A percentile compares a stretch with the other conserved stretches of the same genome.
phyloP scores from a whole-genome alignment of 2,888 invertebrate species.

The Copidosoma aretas region DNA sequence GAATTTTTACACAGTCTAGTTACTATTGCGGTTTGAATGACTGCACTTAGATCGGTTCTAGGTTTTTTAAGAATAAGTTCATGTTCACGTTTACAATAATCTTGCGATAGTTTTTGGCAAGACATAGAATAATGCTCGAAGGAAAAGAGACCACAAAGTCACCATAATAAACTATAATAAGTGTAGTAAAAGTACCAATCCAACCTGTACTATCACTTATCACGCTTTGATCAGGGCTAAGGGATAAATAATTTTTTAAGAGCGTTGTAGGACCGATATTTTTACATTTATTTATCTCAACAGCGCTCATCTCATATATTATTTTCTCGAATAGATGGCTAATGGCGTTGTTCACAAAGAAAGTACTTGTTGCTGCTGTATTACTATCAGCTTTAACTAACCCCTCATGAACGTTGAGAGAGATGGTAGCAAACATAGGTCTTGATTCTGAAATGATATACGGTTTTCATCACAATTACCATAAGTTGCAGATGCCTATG shows the following conservation, averaged over 20 bases:
- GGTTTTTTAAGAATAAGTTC: slow-evolving; percentile 48
- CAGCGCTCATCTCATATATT: slow-evolving; percentile 52
- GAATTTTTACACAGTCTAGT: slow-evolving; percentile 17
- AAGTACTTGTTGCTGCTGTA: background rate
- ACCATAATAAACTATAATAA: slow-evolving; percentile 34
- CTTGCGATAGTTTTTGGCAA: slow-evolving; percentile 40
- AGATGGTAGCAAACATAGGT: slow-evolving; percentile 33
- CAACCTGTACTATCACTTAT: slow-evolving; percentile 45
- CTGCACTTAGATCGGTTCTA: slow-evolving; percentile 48
- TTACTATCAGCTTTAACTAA: slow-evolving; percentile 21
- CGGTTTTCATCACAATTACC: slow-evolving; percentile 38
- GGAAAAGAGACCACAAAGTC: slow-evolving; percentile 52
- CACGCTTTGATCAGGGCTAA: background rate
- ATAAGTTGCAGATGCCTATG: slow-evolving; percentile 31
- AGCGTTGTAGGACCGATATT: slow-evolving; percentile 50
- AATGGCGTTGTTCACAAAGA: slow-evolving; percentile 45
- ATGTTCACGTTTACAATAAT: slow-evolving; percentile 39
- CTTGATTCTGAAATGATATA: slow-evolving; percentile 33
- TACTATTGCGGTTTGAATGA: slow-evolving; percentile 26
- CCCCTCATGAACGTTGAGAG: slow-evolving; percentile 30
- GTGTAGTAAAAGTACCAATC: slow-evolving; percentile 29
- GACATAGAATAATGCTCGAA: slow-evolving; percentile 52
- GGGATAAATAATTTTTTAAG: background rate
- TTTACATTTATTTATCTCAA: slow-evolving; percentile 49
- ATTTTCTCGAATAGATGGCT: slow-evolving; percentile 52